Conservation (phyloP, 2,797 vertebrate species). For the Falco berigora region DNA sequence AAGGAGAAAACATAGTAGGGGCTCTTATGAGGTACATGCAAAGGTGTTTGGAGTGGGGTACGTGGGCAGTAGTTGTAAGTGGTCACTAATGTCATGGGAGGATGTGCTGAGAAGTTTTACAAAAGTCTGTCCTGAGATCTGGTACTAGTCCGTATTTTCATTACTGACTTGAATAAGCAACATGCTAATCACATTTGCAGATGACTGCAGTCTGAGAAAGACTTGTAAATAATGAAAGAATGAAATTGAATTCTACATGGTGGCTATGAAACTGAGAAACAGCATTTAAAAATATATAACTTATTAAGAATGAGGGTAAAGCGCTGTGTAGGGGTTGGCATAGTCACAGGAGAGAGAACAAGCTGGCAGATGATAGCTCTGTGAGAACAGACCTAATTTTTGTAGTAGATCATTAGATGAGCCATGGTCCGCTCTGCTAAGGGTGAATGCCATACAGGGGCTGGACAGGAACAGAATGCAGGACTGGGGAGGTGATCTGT, state of each 20-base stretch:
- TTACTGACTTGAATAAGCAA: neutral
- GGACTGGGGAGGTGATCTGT: no score
- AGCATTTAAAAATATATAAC: neutral
- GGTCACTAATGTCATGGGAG: neutral
- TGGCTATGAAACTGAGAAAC: neutral
- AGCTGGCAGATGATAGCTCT: neutral
- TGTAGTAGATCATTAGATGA: neutral
- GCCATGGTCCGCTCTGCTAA: neutral
- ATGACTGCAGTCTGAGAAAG: neutral
- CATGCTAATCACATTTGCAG: neutral
- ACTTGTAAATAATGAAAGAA: neutral
- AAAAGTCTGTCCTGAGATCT: neutral
- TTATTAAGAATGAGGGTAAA: neutral
- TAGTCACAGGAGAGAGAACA: neutral
- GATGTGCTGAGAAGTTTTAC: neutral
- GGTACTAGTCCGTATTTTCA: neutral
- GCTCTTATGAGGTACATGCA: neutral
- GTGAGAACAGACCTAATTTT: neutral
- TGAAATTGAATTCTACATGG: neutral
- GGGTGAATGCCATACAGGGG: neutral
- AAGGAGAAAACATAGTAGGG: neutral
- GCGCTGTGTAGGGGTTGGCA: no score
- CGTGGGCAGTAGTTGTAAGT: neutral
- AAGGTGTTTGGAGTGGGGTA: neutral
- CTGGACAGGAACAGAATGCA: neutral